Conservation (phyloP, 1,140 invertebrate species). For the Chionoecetes opilio region DNA sequence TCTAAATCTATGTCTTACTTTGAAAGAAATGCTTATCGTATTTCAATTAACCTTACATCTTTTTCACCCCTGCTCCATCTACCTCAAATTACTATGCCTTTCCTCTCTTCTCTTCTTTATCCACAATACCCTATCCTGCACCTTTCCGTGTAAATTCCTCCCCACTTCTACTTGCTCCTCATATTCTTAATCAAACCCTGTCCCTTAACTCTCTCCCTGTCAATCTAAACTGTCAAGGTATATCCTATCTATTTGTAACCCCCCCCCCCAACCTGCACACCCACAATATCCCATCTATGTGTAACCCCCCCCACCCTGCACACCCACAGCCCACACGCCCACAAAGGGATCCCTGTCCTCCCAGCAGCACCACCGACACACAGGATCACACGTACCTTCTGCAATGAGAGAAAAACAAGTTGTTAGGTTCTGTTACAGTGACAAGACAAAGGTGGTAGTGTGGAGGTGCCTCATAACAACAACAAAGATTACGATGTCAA, state of each 20-base stretch:
- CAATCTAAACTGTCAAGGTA: neutral
- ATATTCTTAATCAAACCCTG: too few species aligned
- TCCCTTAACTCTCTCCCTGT: neutral
- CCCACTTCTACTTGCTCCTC: too few species aligned
- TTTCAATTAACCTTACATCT: neutral
- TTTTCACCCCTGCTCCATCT: neutral
- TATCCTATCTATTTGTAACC: neutral
- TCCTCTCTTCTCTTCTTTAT: too few species aligned
- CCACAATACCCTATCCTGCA: too few species aligned
- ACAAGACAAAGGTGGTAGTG: neutral
- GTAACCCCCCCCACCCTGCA: neutral
- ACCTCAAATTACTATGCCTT: neutral
- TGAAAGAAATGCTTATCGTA: neutral
- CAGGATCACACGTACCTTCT: slow-evolving; percentile 57
- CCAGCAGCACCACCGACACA: neutral
- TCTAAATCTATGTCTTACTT: neutral
- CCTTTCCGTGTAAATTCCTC: too few species aligned
- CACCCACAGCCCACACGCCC: slow-evolving; percentile 1
- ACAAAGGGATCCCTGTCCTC: neutral
- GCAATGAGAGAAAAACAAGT: slow-evolving; percentile 45
- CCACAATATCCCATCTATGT: neutral
- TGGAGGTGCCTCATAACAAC: too few species aligned
- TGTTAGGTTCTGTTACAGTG: neutral
- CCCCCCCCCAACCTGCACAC: neutral
- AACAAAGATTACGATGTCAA: too few species aligned